Evolutionary conservation across 1,140 invertebrate species (phyloP), one percentile per base, ranked within the genome.

Genomic region (Leptinotarsa defecta): DNA sequence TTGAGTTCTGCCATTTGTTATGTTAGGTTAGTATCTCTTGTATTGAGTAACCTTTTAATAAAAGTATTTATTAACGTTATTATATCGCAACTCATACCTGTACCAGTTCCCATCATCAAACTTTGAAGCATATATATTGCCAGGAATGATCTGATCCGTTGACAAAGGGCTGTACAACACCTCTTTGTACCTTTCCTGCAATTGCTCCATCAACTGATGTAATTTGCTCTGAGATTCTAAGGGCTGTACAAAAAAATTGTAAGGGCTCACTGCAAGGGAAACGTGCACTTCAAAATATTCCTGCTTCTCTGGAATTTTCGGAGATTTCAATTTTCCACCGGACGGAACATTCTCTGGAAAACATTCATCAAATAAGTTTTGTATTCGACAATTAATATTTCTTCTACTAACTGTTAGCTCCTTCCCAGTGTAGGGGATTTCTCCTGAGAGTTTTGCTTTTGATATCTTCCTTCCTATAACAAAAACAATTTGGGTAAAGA

Each of bases 191-290:
- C 62, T 52, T n/a, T 78, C 74, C 74, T 86, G 84, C 48, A 86
- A 63, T 2, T 74, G 49, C 0, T 34, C 52, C 85, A 85, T 85
- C 72, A 86, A 57, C 63, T 78, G 62, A 17, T 77, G 52, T 6
- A 85, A 69, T 27, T 83, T 68, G 11, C 61, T 22, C 15, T 71
- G 24, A 0, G 81, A 79, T 19, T 77, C 76, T 8, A 81, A 76
- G 0, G 85, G 85, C 73, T 86, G 85, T 1, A 85, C 78, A 49
- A 84, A 84, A 68, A 85, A 86, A 78, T 85, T 86, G 80, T 81
- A 84, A 1, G 85, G 85, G 76, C 82, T 84, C 15, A 86, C 83
- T 3, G 85, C 83, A 62, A 79, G 79, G 1, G 84, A 81, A 15
- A 86, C 75, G 43, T 77, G 77, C 13, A 85, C 82, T 62, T 84